Conservation (phyloP, 2,797 vertebrate genomes). For the Anabas testudineus region DNA sequence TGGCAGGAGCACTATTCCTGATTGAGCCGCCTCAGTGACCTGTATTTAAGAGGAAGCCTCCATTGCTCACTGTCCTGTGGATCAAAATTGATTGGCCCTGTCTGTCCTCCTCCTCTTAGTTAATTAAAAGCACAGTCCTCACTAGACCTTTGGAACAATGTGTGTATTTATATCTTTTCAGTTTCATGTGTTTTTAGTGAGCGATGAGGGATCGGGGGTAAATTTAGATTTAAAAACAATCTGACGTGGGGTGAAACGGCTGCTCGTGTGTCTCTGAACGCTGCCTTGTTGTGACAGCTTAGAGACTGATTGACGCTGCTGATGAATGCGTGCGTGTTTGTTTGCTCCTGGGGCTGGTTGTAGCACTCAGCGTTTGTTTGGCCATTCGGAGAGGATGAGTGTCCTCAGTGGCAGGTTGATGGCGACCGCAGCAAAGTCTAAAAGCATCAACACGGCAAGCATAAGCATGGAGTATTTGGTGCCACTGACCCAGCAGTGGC, state of each 20-base stretch:
- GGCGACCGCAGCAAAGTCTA: not conserved
- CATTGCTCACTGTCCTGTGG: conserved; percentile 38
- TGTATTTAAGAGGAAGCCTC: conserved; percentile 34
- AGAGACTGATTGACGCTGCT: conserved; percentile 48
- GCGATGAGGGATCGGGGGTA: conserved; percentile 38
- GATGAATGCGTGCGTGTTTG: conserved; percentile 44
- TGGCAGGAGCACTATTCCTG: conserved; percentile 42
- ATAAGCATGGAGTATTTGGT: conserved; percentile 13
- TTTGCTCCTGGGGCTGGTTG: conserved; percentile 45
- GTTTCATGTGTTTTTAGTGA: conserved; percentile 39
- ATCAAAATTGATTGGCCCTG: conserved; percentile 67
- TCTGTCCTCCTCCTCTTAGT: conserved; percentile 37
- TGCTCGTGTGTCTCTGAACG: conserved; percentile 32
- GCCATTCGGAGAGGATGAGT: conserved; percentile 39
- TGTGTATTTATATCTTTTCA: conserved; percentile 58
- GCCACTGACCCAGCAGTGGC: conserved; percentile 29
- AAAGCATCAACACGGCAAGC: conserved; percentile 9
- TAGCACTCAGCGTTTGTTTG: conserved; percentile 50
- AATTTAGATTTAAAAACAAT: conserved; percentile 47
- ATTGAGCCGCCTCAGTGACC: conserved; percentile 28
- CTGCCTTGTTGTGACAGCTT: conserved; percentile 23
- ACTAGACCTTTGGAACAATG: conserved; percentile 52
- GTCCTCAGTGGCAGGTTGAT: conserved; percentile 27
- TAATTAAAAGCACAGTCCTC: conserved; percentile 59
- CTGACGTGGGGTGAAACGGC: conserved; percentile 10